Percentiles rank a stretch among this genome's conserved stretches.
These are phyloP conservation scores for Nibea coibor DNA, from an alignment of 2,113 vertebrate species.

Conservation along the genomic window DNA sequence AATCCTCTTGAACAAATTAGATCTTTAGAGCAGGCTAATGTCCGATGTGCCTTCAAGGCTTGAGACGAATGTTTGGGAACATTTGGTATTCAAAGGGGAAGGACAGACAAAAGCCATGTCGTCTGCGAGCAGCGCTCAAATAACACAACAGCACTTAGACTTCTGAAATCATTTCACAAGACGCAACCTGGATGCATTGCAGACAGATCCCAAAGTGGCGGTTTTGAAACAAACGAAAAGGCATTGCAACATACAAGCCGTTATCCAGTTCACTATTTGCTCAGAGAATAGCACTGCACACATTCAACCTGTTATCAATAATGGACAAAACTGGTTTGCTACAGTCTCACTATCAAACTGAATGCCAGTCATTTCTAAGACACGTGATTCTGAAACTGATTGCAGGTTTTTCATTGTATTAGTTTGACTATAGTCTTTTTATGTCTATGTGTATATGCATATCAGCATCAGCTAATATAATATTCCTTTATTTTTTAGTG, in stretches of 20 bases:
- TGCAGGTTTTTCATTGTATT: background rate
- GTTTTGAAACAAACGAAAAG: slow-evolving; percentile 21
- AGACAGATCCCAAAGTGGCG: background rate
- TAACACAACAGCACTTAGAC: slow-evolving; percentile 3
- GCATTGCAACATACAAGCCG: slow-evolving; percentile 10
- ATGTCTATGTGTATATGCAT: too few relatives aligned
- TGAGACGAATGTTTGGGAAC: background rate
- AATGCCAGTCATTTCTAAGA: background rate
- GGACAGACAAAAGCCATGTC: background rate
- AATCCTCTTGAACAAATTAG: slow-evolving; percentile 47
- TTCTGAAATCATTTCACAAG: background rate
- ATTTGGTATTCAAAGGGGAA: slow-evolving; percentile 1
- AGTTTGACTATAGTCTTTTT: background rate
- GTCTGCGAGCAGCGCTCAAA: background rate
- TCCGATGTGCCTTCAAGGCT: background rate
- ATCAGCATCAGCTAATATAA: slow-evolving; percentile 9
- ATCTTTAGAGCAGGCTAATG: slow-evolving; percentile 29
- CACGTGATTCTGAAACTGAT: background rate
- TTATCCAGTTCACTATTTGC: background rate
- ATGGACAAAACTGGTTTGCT: background rate
- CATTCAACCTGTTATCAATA: background rate
- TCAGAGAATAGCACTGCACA: background rate
- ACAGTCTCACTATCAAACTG: background rate
- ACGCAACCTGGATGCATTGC: background rate
- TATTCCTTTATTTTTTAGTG: background rate